These are phyloP conservation scores for Corythaixoides concolor DNA, from an alignment of 2,113 vertebrate species.

Conservation along the genomic window DNA sequence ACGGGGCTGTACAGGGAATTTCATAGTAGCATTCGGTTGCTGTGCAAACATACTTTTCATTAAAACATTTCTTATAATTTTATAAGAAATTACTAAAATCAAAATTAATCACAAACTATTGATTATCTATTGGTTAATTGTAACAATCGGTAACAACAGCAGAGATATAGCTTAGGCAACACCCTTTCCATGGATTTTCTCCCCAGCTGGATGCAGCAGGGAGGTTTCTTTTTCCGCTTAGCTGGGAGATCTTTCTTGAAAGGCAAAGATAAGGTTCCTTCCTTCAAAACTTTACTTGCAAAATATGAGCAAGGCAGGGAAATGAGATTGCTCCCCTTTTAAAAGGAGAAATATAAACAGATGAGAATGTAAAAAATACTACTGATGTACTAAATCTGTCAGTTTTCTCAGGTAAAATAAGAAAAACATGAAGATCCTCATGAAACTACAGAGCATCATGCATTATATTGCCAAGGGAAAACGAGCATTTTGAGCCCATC, in stretches of 20 bases:
- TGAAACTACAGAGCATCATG: neutral
- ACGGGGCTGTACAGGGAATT: no score
- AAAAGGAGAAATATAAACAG: neutral
- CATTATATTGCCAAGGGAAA: neutral
- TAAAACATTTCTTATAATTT: no score
- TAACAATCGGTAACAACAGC: no score
- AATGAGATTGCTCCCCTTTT: neutral
- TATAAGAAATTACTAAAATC: no score
- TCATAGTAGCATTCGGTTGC: no score
- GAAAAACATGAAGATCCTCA: neutral
- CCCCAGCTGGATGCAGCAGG: accelerated
- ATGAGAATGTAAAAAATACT: neutral
- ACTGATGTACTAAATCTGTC: neutral
- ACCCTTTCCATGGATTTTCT: neutral
- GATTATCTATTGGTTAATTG: no score
- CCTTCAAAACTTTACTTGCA: neutral
- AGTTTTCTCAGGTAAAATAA: neutral
- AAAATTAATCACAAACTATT: no score
- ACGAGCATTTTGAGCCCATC: neutral
- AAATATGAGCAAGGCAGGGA: neutral
- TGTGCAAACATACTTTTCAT: no score
- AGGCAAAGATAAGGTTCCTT: neutral
- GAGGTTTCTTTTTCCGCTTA: neutral
- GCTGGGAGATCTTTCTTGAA: neutral
- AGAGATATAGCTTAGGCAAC: neutral